Evolutionary conservation across 2,113 vertebrate species (phyloP).

Genomic region (Madoqua kirkii): DNA sequence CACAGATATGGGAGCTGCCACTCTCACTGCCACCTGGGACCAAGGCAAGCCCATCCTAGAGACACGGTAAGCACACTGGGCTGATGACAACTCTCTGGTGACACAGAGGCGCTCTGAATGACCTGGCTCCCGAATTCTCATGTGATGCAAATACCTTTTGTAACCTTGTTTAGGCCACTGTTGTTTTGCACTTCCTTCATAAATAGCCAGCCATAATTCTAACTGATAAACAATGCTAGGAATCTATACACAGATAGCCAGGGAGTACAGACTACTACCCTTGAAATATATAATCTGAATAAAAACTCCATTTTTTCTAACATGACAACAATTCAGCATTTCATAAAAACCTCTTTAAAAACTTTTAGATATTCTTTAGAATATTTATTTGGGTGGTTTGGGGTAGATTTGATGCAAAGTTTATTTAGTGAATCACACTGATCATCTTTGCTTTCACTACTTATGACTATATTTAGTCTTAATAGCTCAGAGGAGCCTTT

Average conservation of each 20-base stretch:
- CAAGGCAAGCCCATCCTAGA: not conserved
- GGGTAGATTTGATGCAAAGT: not conserved
- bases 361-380: not conserved
- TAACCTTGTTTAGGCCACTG: not conserved
- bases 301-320: not conserved
- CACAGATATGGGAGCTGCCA: not conserved
- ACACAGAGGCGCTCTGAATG: not conserved
- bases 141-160: not conserved
- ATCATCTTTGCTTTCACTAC: not conserved
- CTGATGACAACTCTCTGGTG: not conserved
- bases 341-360: not conserved
- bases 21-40: not conserved
- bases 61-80: accelerated
- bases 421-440: not conserved
- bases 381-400: not conserved
- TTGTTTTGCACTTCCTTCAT: not conserved
- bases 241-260: not conserved
- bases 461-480: not conserved
- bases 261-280: not conserved
- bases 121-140: not conserved
- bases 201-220: not conserved
- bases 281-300: not conserved
- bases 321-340: not conserved
- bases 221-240: not conserved
- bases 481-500: not conserved